These are phyloP conservation scores for Cylindroiulus punctatus DNA, from an alignment of 2,888 invertebrate species.

Conservation along the genomic window DNA sequence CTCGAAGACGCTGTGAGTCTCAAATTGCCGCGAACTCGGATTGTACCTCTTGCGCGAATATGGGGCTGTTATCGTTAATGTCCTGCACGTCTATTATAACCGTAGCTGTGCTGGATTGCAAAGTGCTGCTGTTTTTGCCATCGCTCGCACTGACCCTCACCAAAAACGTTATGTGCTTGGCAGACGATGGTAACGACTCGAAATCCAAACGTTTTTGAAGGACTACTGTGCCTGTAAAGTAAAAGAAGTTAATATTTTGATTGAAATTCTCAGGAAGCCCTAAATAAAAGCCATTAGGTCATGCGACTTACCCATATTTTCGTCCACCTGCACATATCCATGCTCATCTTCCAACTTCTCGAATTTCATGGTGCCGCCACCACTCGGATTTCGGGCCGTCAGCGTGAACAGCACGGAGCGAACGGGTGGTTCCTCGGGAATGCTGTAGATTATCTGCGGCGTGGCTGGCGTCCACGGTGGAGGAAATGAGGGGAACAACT, in stretches of 20 bases:
- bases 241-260: neutral
- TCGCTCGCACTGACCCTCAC: slow-evolving; percentile 66
- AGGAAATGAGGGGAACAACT: slow-evolving; percentile 79
- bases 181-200: slow-evolving; percentile 71
- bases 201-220: slow-evolving; percentile 80
- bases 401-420: slow-evolving; percentile 76
- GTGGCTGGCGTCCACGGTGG: slow-evolving; percentile 78
- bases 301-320: slow-evolving; percentile 49
- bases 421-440: slow-evolving; percentile 81
- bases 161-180: slow-evolving; percentile 49
- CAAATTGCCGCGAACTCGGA: neutral
- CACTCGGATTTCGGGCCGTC: slow-evolving; percentile 61
- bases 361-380: slow-evolving; percentile 52
- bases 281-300: too few species aligned
- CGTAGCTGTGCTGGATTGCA: slow-evolving; percentile 69
- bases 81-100: slow-evolving; percentile 78
- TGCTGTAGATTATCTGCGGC: slow-evolving; percentile 74
- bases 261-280: too few species aligned
- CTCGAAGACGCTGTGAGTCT: neutral
- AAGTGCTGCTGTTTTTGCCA: slow-evolving; percentile 64
- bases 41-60: slow-evolving; percentile 71
- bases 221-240: slow-evolving; percentile 75
- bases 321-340: slow-evolving; percentile 64
- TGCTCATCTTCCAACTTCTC: slow-evolving; percentile 59
- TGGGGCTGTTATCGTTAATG: slow-evolving; percentile 81